A percentile compares a stretch with the other conserved stretches of the same genome.
Evolutionary conservation across 2,888 invertebrate species (phyloP).

Genomic region (Acronicta psi): DNA sequence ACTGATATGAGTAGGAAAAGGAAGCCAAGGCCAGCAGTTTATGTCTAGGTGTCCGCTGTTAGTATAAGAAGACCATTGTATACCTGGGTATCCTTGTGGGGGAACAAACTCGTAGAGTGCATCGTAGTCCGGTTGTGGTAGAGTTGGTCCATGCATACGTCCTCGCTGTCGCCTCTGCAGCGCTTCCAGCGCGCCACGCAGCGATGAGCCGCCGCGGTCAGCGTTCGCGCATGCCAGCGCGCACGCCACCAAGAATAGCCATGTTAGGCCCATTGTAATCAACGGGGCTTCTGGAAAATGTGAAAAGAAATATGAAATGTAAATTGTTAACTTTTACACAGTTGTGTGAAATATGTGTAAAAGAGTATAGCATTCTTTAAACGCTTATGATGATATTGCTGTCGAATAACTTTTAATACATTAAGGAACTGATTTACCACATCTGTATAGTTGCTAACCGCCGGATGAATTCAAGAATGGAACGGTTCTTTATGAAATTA

Average conservation of each 20-base stretch:
- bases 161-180: slow-evolving; percentile 86
- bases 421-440: too few relatives aligned
- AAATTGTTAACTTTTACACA: too few relatives aligned
- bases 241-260: slow-evolving; percentile 71
- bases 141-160: slow-evolving; percentile 69
- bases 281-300: slow-evolving; percentile 35
- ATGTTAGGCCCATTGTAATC: slow-evolving; percentile 70
- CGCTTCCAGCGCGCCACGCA: slow-evolving; percentile 87
- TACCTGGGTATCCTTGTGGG: slow-evolving; percentile 80
- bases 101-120: slow-evolving; percentile 80
- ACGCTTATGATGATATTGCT: too few relatives aligned
- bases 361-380: too few relatives aligned
- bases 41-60: too few relatives aligned
- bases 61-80: not conserved
- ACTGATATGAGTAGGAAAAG: too few relatives aligned
- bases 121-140: slow-evolving; percentile 76
- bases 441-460: too few relatives aligned
- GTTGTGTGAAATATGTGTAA: too few relatives aligned
- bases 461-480: too few relatives aligned
- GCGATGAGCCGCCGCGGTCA: slow-evolving; percentile 79
- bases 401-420: too few relatives aligned
- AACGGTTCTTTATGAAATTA: too few relatives aligned
- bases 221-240: slow-evolving; percentile 67
- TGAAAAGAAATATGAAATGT: not conserved
- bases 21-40: too few relatives aligned